Evolutionary conservation across 2,113 vertebrate genomes (phyloP), one percentile per base, ranked within the genome.

Genomic region (Chauna torquata): DNA sequence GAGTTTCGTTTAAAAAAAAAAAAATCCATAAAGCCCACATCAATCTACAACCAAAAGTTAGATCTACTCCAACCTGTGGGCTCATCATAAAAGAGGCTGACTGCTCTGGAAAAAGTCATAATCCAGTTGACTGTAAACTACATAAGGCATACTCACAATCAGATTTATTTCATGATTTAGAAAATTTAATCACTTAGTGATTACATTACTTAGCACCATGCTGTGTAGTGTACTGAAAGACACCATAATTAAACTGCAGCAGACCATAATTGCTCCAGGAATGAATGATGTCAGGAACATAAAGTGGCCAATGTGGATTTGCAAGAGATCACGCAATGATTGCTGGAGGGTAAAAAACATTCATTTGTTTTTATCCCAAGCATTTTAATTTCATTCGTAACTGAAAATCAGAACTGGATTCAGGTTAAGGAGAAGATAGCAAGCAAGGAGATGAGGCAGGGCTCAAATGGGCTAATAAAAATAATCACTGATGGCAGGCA

Each of bases 81-180:
- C 13, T 90, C 32, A 9, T 30, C 54, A 38, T 5, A 30, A 52
- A 76, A 80, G 68, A 85, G 45, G 65, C 38, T 42, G 79, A 45
- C 15, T 70, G 45, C 32, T 19, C 55, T 55, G n/a, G 36, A 70
- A 92, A 59, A 66, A 81, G 32, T 27, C 45, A 42, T 70, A 78
- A 92, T 82, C 32, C 84, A 68, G 13, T 12, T 78, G 59, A 84
- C 74, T 92, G 68, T 58, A 83, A 84, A 83, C 9, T 47, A 82
- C 62, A 65, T 55, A 44, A n/a, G 5, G 2, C 81, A 81, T 52
- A 55, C 36, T 82, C 69, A 90, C 45, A n/a, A 59, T 65, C 80
- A 84, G 69, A 93, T 75, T 82, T 64, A 91, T 87, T 92, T 87
- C 42, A 95, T n/a, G 42, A 85, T 78, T 81, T 86, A 88, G 80